phyloP scores from a whole-genome alignment of 2,113 vertebrate species.

The Chlorocebus sabaeus region DNA sequence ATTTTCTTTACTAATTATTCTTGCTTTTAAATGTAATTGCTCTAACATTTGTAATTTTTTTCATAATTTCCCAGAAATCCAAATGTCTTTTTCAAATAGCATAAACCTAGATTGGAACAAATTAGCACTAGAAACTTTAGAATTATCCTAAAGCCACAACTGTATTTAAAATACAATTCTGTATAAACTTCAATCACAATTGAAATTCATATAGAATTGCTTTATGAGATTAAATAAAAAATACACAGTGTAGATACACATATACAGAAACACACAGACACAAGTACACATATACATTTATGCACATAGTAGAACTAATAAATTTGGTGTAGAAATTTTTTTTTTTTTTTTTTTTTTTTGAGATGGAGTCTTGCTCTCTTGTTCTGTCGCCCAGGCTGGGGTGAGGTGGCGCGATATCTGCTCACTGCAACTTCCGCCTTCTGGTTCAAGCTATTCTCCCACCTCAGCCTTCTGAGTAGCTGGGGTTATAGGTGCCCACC shows the following conservation, averaged over 20 bases:
- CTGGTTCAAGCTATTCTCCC: too few species aligned
- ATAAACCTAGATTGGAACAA: background rate
- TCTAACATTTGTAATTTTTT: background rate
- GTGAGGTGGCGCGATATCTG: rapidly evolving
- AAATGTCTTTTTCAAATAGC: background rate
- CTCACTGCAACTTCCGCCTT: too few species aligned
- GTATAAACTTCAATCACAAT: background rate
- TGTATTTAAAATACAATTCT: conserved; percentile 14
- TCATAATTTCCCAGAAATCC: background rate
- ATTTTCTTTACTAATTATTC: background rate
- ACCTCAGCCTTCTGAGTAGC: too few species aligned
- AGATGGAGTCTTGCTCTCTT: rapidly evolving
- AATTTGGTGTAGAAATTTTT: background rate
- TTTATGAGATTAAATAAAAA: background rate
- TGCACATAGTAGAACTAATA: background rate
- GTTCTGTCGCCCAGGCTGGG: too few species aligned
- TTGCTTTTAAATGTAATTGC: background rate
- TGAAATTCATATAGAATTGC: background rate
- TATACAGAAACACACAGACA: background rate
- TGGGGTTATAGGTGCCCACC: too few species aligned
- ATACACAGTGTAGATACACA: background rate
- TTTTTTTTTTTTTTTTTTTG: too few species aligned
- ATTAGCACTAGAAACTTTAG: background rate
- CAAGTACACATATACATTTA: background rate
- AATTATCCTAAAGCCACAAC: background rate